Evolutionary conservation across 2,888 invertebrate species (phyloP), one percentile per base, ranked within the genome.

Genomic region (Dryobotodes eremita): DNA sequence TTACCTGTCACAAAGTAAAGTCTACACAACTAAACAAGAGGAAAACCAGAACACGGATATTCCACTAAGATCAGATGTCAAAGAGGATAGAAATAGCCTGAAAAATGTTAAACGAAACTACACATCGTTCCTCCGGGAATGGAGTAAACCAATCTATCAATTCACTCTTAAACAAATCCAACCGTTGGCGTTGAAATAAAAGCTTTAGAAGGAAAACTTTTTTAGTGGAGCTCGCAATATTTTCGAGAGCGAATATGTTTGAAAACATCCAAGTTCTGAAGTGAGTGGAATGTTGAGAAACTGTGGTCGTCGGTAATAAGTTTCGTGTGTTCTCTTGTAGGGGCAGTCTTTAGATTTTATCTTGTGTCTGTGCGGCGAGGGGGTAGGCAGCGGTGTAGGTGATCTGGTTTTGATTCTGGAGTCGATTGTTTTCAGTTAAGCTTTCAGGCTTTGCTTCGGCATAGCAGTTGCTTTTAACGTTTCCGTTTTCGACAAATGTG

Each of bases 151-250:
- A 62, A 74, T 70, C 72, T 36, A 79, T 85, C 85, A 85, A 80
- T 80, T n/a, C 64, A 10, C 31, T 85, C 36, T 62, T 66, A 70
- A 76, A 83, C 48, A 86, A 86, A 86, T 55, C 31, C 59, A 64
- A 48, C 31, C 23, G 53, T 64, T 61, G 31, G 42, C 26, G 31
- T 64, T 15, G 20, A 81, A 62, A 80, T 71, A 59, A 71, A 73
- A 75, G 62, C 53, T 57, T 80, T 61, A 17, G 17, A 7, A 23
- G 6, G 10, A 2, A 23, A 75, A 57, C 31, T 50, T 80, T 68
- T 75, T 62, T 31, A n/a, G n/a, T 59, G 26, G 31, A 66, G n/a
- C 23, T 20, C 42, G 50, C 70, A 65, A 74, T 77, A 70, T 80
- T 87, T 64, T 66, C 42, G 11, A 59, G 42, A 53, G n/a, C 62